Base-by-base conservation (phyloP, 2,113 vertebrate species). In the Puma concolor region DNA sequence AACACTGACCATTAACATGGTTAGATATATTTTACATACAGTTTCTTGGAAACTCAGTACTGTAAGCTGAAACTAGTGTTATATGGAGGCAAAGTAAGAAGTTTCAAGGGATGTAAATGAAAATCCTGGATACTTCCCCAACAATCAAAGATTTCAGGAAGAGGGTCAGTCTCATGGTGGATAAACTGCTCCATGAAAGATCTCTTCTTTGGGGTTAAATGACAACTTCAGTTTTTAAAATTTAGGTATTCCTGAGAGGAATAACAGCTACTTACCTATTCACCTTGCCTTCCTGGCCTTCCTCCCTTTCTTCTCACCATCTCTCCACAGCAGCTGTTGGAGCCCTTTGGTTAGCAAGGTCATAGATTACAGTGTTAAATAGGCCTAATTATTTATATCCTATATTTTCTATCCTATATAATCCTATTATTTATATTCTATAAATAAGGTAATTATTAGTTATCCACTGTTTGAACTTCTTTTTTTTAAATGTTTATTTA, bases 311-410 rank as follows among this genome's bases (percentile, higher is more conserved):
- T 69, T 83, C 66, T 27, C 7, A 41, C 5, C 10, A 33, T 52
- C 7, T 79, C 29, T 79, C 44, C 2, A 21, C 14, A 48, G 38
- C 3, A 15, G 36, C 3, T n/a, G 27, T 23, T n/a, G 50, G 27
- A 76, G 1, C 2, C 7, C 0, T 17, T 7, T 7, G 31, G 14
- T 13, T 6, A 1, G 33, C 7, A 13, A 36, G 44, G 21, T 69
- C 33, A 36, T 23, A 0, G n/a, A 14, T 4, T 7, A 16, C 6
- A 21, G n/a, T 63, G 23, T 7, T 33, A 67, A 38, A 19, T 9
- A 38, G 31, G 14, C 1, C 54, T 19, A 9, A 50, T n/a, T 27
- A 44, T 44, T 44, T 44, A 44, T 44, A 44, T 44, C 8, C 44
- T 44, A 9, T 44, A 44, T 44, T 44, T 44, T 9, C 44, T 44